Evolutionary conservation across 2,113 vertebrate genomes (phyloP), one percentile per base, ranked within the genome.

Genomic region (Carettochelys insculpta): DNA sequence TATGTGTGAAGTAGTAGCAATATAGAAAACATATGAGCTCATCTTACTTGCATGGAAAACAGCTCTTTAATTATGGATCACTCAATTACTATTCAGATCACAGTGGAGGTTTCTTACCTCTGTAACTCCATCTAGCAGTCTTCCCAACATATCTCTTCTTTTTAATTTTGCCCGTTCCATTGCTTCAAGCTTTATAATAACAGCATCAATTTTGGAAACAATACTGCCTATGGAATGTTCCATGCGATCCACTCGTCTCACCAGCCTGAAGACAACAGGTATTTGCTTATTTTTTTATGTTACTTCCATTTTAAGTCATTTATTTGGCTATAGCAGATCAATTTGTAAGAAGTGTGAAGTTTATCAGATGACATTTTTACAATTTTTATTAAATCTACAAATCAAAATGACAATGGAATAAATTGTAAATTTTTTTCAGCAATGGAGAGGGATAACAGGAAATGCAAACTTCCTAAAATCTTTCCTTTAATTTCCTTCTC

Each of bases 171-270:
- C 98, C 81, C 98, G 97, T 97, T 99, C 99, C 99, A 99, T 99
- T 5, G 98, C 97, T 93, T 99, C 99, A 27, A 99, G 97, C 97
- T 99, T 99, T 90, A 99, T 98, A 0, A 99, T 99, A 19, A 99
- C 99, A 0, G 99, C 99, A 0, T 99, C 99, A 0, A 99, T 99
- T 97, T 99, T 99, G 56, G 99, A 99, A 89, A 99, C 99, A 0
- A 99, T 99, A 79, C 99, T 99, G 92, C 99, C 99, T 0, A 99
- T 99, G 2, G 99, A 99, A 86, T 99, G 99, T 86, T 99, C 99
- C 99, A 99, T 99, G 20, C 99, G 98, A 96, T 99, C 99, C 16
- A 99, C 99, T 0, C 99, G 97, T 45, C 99, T 98, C 96, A 99
- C 99, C 65, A 99, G 97, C 4, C 99, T 99, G 97, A 45, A 83